Evolutionary conservation across 1,140 invertebrate species (phyloP).

Genomic region (Argopecten irradians): DNA sequence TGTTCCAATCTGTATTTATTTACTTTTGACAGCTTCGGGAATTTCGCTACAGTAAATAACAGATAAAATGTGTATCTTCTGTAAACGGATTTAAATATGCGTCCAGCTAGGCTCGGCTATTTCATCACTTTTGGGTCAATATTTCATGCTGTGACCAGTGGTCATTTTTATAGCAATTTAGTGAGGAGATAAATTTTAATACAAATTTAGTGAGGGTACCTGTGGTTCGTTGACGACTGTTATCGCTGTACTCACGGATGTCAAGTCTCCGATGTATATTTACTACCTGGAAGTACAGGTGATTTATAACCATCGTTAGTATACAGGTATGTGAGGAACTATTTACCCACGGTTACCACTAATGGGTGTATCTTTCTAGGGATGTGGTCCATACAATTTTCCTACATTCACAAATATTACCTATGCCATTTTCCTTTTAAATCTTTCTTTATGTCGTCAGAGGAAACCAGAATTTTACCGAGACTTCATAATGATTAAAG

Average conservation of each 20-base stretch:
- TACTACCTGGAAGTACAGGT: slow-evolving; percentile 5
- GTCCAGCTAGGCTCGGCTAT: neutral
- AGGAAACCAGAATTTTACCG: no score
- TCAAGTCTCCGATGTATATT: neutral
- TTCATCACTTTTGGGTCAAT: neutral
- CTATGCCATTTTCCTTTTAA: no score
- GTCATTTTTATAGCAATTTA: neutral
- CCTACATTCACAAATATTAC: no score
- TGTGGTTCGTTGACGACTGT: neutral
- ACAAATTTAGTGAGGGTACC: neutral
- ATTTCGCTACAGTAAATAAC: neutral
- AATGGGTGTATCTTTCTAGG: neutral
- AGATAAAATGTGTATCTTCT: neutral
- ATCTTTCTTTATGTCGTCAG: no score
- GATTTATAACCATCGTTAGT: neutral
- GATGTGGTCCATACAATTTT: no score
- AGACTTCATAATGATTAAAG: no score
- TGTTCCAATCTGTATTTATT: neutral
- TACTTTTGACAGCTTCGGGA: neutral
- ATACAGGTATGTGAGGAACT: neutral
- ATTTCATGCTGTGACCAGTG: neutral
- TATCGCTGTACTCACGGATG: neutral
- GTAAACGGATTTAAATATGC: neutral
- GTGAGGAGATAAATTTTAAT: slow-evolving; percentile 8
- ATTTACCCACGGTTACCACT: neutral